These are phyloP conservation scores for Bombus pyrosoma DNA, from an alignment of 1,140 invertebrate species.

Conservation along the genomic window DNA sequence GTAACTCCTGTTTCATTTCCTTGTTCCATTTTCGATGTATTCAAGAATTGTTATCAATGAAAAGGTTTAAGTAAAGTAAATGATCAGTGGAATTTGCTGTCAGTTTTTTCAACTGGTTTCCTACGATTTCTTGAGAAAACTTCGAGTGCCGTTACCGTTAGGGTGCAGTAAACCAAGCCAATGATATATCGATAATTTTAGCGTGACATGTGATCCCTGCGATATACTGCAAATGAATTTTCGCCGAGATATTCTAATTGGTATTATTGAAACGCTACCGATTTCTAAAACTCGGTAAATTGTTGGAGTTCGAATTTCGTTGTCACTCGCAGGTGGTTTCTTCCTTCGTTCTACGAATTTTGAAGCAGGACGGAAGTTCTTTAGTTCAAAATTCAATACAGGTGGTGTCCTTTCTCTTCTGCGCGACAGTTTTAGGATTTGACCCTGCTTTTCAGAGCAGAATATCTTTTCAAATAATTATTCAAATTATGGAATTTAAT, in stretches of 20 bases:
- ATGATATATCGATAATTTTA: constrained; percentile 38
- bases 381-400: not conserved
- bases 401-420: not conserved
- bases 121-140: not conserved
- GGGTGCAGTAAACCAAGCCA: constrained; percentile 15
- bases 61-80: too few relatives aligned
- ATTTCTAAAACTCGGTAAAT: constrained; percentile 17
- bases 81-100: not conserved
- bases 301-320: constrained; percentile 12
- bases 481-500: too few relatives aligned
- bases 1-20: not conserved
- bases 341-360: not conserved
- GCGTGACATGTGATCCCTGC: constrained; percentile 18
- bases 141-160: not conserved
- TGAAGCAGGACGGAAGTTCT: not conserved
- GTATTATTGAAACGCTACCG: not conserved
- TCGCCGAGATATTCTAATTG: constrained; percentile 24
- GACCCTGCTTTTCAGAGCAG: not conserved
- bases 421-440: not conserved
- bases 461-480: too few relatives aligned
- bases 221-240: constrained; percentile 50
- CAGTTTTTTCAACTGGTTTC: not conserved
- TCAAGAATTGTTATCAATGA: not conserved
- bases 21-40: not conserved
- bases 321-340: constrained; percentile 26